Evolutionary conservation across 2,888 invertebrate species (phyloP), one percentile per base, ranked within the genome.

Genomic region (Seira ritae): DNA sequence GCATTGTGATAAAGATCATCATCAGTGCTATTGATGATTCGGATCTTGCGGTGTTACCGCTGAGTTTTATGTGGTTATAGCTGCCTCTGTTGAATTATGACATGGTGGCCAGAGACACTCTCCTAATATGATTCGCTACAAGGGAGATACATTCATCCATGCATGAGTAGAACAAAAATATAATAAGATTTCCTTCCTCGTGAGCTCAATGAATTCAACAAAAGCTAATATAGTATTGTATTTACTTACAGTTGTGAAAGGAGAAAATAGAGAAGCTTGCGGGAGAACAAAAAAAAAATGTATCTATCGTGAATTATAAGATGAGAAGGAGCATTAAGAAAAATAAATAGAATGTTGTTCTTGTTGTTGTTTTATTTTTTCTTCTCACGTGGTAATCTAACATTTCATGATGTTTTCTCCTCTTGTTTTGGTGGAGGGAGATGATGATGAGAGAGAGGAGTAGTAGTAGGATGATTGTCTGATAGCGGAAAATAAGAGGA

Each of bases 331-430:
- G 66, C 31, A 31, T 31, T 31, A 31, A 31, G 31, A 31, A 31
- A 74, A 75, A 75, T 75, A 80, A 80, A 80, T 80, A 80, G 75
- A 80, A 75, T 80, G 75, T 80, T 80, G 76, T 87, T 87, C 84
- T 89, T n/a, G n/a, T n/a, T n/a, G n/a, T n/a, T n/a, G n/a, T n/a
- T n/a, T n/a, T n/a, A n/a, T n/a, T n/a, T n/a, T n/a, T n/a, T 88
- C 87, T 88, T 88, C 87, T 87, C 87, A 87, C 87, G 87, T 88
- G 86, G 87, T 88, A 87, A 87, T 87, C 84, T 87, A 87, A 85
- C 80, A 80, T 80, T 80, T 80, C 76, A 80, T 80, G 73, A 73
- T 79, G 31, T 31, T 31, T 72, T 74, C 31, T 31, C 31, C 31
- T 31, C 31, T 31, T 31, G 31, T 31, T n/a, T 31, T 31, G 31